Evolutionary conservation across 1,140 invertebrate genomes (phyloP), one percentile per base, ranked within the genome.

Genomic region (Maniola jurtina): DNA sequence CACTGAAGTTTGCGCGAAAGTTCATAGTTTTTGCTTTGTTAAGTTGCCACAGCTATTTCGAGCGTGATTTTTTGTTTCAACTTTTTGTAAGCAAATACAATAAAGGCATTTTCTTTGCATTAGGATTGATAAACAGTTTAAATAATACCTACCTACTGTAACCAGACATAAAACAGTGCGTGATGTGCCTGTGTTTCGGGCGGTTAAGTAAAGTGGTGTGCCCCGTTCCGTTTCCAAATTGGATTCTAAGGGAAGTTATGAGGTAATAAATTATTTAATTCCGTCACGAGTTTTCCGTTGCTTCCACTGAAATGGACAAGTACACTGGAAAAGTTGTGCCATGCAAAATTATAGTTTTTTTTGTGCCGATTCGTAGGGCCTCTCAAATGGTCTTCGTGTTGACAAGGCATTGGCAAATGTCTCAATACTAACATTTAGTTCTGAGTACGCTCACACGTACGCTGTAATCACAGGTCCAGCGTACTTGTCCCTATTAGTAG

Each of bases 231-330:
- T 69, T 76, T 75, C 68, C 84, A 87, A 86, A 84, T 87, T 88
- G 84, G 86, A 88, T 87, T 71, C 82, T 71, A 64, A 60, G 40
- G 72, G 76, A 66, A 75, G 76, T 66, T 56, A 88, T 88, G 84
- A 86, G 83, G 86, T 88, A 79, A 71, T 58, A 58, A 14, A 55
- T 52, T 15, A 9, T 52, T 16, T 52, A 16, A 52, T 16, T 52
- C 16, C 15, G 42, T 11, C 42, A 13, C 42, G 42, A n/a, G 2
- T 38, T 38, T 38, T 38, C 7, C 38, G 38, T 25, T 25, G 1
- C 25, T 25, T 2, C 25, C 25, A 25, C 1, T 25, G 25, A 25
- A 25, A 2, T 25, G 25, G 25, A 25, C 25, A 25, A 25, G 25
- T 2, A 25, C 25, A 25, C 25, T 25, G 25, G 25, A 25, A 25